Conservation (phyloP, 2,888 invertebrate genomes). For the Dysmachus trigonus region DNA sequence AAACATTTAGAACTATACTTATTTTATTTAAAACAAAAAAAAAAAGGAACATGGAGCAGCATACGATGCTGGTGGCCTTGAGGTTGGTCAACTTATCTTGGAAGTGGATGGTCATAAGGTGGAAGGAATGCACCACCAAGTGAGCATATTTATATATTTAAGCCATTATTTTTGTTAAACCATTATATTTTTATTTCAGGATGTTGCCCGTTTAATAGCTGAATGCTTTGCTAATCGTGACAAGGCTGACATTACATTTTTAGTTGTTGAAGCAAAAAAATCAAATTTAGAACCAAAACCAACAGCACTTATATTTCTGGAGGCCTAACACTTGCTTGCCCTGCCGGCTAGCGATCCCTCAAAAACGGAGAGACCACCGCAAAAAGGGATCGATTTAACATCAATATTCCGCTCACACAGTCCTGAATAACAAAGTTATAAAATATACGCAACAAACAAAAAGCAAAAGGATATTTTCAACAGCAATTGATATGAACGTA, state of each 20-base stretch:
- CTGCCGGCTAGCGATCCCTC: slow-evolving; percentile 77
- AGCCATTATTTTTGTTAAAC: neutral
- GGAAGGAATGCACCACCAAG: slow-evolving; percentile 83
- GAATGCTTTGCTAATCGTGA: slow-evolving; percentile 92
- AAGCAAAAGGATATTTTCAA: neutral
- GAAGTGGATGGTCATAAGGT: slow-evolving; percentile 87
- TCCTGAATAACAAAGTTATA: slow-evolving; percentile 48
- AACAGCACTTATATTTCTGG: slow-evolving; percentile 88
- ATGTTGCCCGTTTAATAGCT: slow-evolving; percentile 90
- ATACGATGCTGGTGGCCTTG: slow-evolving; percentile 88
- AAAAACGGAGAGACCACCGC: slow-evolving; percentile 56
- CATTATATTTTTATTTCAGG: slow-evolving; percentile 62
- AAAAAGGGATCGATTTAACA: slow-evolving; percentile 64
- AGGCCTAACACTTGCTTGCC: slow-evolving; percentile 92
- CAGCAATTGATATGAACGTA: neutral
- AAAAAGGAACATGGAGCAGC: slow-evolving; percentile 92
- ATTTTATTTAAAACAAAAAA: slow-evolving; percentile 69
- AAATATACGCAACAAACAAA: neutral
- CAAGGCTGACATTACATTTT: slow-evolving; percentile 88
- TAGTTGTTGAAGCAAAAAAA: slow-evolving; percentile 92
- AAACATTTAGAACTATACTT: neutral
- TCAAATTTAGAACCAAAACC: slow-evolving; percentile 92
- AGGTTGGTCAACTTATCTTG: slow-evolving; percentile 93
- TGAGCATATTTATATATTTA: slow-evolving; percentile 47
- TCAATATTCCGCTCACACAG: slow-evolving; percentile 61